Conservation (phyloP, 2,888 invertebrate genomes). For the Bedellia somnulentella region DNA sequence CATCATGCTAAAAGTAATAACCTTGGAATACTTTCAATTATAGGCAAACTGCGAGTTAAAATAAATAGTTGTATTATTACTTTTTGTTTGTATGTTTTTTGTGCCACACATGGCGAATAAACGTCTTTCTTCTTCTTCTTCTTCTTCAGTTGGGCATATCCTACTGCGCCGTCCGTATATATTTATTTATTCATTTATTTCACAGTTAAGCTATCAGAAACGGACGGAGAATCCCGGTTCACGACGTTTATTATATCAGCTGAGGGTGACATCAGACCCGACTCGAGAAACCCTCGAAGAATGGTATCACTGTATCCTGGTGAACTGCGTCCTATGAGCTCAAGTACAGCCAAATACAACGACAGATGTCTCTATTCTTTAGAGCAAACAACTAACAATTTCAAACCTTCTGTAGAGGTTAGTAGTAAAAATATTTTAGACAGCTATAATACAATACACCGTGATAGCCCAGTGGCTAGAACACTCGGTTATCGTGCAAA, state of each 20-base stretch:
- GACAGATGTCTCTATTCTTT: conserved; percentile 39
- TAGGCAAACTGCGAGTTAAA: too few relatives aligned
- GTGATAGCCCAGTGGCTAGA: too few relatives aligned
- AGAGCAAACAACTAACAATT: conserved; percentile 28
- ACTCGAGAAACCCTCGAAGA: conserved; percentile 32
- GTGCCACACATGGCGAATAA: too few relatives aligned
- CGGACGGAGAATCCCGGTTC: conserved; percentile 32
- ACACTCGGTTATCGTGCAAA: too few relatives aligned
- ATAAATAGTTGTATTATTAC: too few relatives aligned
- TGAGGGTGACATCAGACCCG: conserved; percentile 34
- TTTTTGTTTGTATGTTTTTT: too few relatives aligned
- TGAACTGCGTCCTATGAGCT: conserved; percentile 25
- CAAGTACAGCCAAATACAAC: conserved; percentile 29
- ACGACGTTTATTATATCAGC: conserved; percentile 42
- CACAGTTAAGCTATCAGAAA: conserved; percentile 30
- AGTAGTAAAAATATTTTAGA: conserved; percentile 1
- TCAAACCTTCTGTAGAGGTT: conserved; percentile 35
- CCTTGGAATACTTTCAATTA: too few relatives aligned
- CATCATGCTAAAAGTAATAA: too few relatives aligned
- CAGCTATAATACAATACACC: too few relatives aligned
- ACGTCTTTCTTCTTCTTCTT: too few relatives aligned
- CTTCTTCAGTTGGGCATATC: too few relatives aligned
- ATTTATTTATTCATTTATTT: conserved; percentile 6
- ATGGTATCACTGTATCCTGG: conserved; percentile 27
- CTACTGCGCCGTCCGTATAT: too few relatives aligned